Conservation (phyloP, 2,888 invertebrate species). For the Tetragonisca angustula region DNA sequence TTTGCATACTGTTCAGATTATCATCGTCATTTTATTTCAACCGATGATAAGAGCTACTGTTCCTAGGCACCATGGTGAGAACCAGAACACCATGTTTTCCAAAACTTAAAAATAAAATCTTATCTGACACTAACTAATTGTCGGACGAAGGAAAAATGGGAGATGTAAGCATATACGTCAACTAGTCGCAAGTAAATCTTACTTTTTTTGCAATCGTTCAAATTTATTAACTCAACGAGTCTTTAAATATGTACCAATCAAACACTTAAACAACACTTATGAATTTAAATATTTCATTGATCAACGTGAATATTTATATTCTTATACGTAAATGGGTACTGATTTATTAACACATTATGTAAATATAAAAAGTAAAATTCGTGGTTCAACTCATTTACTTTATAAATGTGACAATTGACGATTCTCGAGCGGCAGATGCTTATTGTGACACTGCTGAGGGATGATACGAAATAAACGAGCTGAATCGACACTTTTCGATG, state of each 20-base stretch:
- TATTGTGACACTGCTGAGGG: conserved; percentile 43
- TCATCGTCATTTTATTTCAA: conserved; percentile 60
- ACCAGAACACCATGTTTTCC: neutral
- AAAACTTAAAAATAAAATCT: conserved; percentile 5
- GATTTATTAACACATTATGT: conserved; percentile 15
- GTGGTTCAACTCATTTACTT: conserved; percentile 2
- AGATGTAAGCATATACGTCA: neutral
- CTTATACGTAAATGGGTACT: neutral
- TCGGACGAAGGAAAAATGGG: neutral
- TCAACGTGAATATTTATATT: neutral
- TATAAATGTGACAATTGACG: neutral
- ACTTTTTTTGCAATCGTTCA: neutral
- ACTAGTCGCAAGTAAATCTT: neutral
- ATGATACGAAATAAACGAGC: conserved; percentile 65
- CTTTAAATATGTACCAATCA: too few species aligned
- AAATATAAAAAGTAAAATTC: conserved; percentile 10
- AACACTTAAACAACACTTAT: neutral
- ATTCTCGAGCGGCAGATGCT: conserved; percentile 14
- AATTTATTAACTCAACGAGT: neutral
- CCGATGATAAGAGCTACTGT: conserved; percentile 54
- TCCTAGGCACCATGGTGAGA: conserved; percentile 16
- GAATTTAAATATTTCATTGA: neutral
- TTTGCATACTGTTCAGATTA: conserved; percentile 74
- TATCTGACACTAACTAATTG: neutral
- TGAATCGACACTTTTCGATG: conserved; percentile 76